phyloP scores from a whole-genome alignment of 2,888 invertebrate genomes.

The Sabellastarte sp. region DNA sequence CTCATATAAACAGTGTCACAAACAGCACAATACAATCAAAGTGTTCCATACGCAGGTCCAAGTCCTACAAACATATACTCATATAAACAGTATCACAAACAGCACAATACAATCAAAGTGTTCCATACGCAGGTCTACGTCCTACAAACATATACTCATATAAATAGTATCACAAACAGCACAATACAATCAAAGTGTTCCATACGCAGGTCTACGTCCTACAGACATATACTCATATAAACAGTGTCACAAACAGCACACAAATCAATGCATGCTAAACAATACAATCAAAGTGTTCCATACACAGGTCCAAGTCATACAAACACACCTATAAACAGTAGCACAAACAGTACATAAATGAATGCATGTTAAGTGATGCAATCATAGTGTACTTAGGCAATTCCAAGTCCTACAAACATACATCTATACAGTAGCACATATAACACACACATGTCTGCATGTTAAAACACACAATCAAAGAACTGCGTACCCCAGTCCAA shows the following conservation, averaged over 20 bases:
- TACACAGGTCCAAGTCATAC: too few species aligned
- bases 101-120: slow-evolving; percentile 93
- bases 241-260: background rate
- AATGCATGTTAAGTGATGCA: too few species aligned
- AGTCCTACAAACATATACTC: slow-evolving; percentile 64
- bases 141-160: slow-evolving; percentile 63
- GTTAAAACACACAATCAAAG: too few species aligned
- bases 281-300: too few species aligned
- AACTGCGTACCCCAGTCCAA: too few species aligned
- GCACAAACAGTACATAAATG: too few species aligned
- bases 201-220: background rate
- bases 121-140: slow-evolving; percentile 84
- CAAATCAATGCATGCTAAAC: too few species aligned
- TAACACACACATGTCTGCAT: too few species aligned
- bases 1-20: background rate
- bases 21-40: slow-evolving; percentile 90
- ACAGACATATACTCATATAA: background rate
- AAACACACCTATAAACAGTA: too few species aligned
- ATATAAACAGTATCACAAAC: background rate
- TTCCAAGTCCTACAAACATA: too few species aligned
- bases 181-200: background rate
- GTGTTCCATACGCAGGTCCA: slow-evolving; percentile 91
- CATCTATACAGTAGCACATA: too few species aligned
- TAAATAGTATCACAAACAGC: background rate
- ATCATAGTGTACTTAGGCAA: too few species aligned